Evolutionary conservation across 2,797 vertebrate species (phyloP).

Genomic region (Sebastes variabilis): DNA sequence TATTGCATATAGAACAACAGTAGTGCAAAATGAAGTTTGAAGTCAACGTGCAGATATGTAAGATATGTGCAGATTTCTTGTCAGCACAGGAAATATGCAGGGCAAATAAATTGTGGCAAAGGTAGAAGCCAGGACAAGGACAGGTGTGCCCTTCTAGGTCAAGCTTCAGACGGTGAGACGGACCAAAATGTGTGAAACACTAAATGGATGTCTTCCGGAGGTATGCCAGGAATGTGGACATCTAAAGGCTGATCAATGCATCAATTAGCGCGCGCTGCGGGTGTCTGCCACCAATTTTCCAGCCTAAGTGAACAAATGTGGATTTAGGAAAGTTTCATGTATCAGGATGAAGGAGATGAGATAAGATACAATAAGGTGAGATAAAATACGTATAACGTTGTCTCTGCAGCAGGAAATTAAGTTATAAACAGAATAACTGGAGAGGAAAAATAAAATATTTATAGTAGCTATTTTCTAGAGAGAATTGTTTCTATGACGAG

Average conservation of each 20-base stretch:
- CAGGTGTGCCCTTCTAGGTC: conserved; percentile 73
- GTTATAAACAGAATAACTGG: background rate
- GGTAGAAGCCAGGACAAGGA: conserved; percentile 26
- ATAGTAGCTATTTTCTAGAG: background rate
- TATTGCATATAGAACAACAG: background rate
- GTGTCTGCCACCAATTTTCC: conserved; percentile 47
- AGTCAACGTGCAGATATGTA: conserved; percentile 9
- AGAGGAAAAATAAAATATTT: background rate
- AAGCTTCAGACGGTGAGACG: conserved; percentile 51
- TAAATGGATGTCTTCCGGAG: conserved; percentile 77
- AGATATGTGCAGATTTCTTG: conserved; percentile 24
- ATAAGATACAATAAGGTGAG: background rate
- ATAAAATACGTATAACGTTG: background rate
- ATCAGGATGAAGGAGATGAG: background rate
- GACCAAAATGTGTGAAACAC: conserved; percentile 72
- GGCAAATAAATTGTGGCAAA: conserved; percentile 22
- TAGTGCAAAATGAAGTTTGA: background rate
- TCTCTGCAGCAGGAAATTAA: background rate
- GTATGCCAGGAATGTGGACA: conserved; percentile 81
- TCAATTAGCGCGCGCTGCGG: conserved; percentile 67
- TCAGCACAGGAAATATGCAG: conserved; percentile 12
- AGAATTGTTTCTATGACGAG: background rate
- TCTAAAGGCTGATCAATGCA: conserved; percentile 75
- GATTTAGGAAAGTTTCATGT: background rate
- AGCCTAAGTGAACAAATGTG: conserved; percentile 23